Conservation (phyloP, 2,888 invertebrate genomes). For the Stenodera caucasica region DNA sequence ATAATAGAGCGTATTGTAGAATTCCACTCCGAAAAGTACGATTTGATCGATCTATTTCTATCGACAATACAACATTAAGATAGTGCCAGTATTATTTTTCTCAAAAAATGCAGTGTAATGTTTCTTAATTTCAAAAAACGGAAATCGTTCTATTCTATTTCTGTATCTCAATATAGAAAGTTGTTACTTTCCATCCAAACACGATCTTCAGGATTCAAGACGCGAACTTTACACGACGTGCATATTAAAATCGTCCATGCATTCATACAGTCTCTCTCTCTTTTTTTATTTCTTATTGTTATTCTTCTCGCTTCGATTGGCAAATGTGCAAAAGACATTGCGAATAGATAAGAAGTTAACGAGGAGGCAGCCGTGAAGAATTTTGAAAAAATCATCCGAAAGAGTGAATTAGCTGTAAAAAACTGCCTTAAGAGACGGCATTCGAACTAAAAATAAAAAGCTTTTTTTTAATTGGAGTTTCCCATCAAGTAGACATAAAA, state of each 20-base stretch:
- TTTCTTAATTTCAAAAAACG: slow-evolving; percentile 14
- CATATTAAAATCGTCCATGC: slow-evolving; percentile 45
- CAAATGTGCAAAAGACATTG: slow-evolving; percentile 53
- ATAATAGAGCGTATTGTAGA: neutral
- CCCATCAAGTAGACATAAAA: neutral
- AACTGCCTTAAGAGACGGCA: neutral
- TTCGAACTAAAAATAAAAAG: too few relatives aligned
- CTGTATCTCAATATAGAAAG: slow-evolving; percentile 15
- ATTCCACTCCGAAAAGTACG: neutral
- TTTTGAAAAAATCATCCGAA: slow-evolving; percentile 26
- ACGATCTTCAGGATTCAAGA: slow-evolving; percentile 38
- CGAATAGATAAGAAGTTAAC: slow-evolving; percentile 52
- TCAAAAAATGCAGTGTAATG: too few relatives aligned
- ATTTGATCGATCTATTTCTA: neutral
- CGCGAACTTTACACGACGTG: slow-evolving; percentile 43
- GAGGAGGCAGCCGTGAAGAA: slow-evolving; percentile 40
- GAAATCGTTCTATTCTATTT: slow-evolving; percentile 31
- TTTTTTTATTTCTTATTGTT: slow-evolving; percentile 45
- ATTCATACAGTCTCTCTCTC: slow-evolving; percentile 34
- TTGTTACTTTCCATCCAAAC: slow-evolving; percentile 34
- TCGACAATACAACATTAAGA: too few relatives aligned
- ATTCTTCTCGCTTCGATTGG: slow-evolving; percentile 50
- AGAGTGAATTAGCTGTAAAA: slow-evolving; percentile 20
- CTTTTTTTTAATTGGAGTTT: neutral
- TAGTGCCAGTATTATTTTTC: too few relatives aligned